These are phyloP conservation scores for Trisateles emortualis DNA, from an alignment of 2,888 invertebrate genomes.

Conservation along the genomic window DNA sequence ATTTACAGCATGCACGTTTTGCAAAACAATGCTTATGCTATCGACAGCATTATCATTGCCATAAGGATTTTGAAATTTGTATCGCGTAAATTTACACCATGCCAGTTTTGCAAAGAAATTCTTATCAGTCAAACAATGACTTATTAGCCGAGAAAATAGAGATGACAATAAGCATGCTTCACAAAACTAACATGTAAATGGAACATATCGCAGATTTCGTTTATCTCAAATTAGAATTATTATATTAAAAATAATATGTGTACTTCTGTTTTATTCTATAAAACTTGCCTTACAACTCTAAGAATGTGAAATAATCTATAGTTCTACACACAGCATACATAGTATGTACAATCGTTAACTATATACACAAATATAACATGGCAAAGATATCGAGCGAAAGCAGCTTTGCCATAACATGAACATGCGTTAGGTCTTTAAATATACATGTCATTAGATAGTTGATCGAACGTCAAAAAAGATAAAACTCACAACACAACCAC, in stretches of 20 bases:
- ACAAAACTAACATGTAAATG: background rate
- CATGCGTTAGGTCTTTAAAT: slow-evolving; percentile 59
- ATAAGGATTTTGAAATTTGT: no score
- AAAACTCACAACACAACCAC: no score
- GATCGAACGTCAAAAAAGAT: no score
- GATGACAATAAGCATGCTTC: no score
- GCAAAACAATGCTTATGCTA: no score
- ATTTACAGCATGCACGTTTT: no score
- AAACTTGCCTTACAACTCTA: slow-evolving; percentile 72
- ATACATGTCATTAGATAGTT: no score
- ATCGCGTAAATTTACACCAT: no score
- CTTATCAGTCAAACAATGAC: no score
- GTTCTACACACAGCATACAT: slow-evolving; percentile 81
- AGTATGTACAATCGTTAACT: slow-evolving; percentile 83
- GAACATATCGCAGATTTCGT: slow-evolving; percentile 24
- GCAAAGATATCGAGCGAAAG: slow-evolving; percentile 64
- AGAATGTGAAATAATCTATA: slow-evolving; percentile 79
- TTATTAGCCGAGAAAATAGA: no score
- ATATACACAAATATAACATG: slow-evolving; percentile 79
- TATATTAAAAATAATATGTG: slow-evolving; percentile 59
- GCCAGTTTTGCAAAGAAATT: no score
- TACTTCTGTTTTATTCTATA: slow-evolving; percentile 65
- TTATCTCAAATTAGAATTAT: slow-evolving; percentile 41
- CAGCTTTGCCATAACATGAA: slow-evolving; percentile 56
- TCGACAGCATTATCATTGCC: no score